phyloP scores from a whole-genome alignment of 2,888 invertebrate genomes.

The Euproctis similis region DNA sequence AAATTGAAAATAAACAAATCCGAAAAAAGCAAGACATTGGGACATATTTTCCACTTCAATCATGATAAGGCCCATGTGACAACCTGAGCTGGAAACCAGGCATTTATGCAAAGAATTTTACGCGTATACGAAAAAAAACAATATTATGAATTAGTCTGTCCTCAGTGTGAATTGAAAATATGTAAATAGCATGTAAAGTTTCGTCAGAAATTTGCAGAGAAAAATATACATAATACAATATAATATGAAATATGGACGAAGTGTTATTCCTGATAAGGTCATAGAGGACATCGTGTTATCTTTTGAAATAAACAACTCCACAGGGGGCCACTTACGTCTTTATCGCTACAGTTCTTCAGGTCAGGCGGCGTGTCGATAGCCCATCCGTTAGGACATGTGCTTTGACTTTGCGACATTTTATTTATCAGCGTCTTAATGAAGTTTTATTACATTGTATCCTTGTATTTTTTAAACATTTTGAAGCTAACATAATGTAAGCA shows the following conservation, averaged over 20 bases:
- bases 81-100: too few species aligned
- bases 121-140: too few species aligned
- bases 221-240: slow-evolving; percentile 19
- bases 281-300: slow-evolving; percentile 50
- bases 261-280: slow-evolving; percentile 33
- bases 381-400: slow-evolving; percentile 59
- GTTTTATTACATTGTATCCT: slow-evolving; percentile 23
- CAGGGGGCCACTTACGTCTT: slow-evolving; percentile 70
- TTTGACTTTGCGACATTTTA: slow-evolving; percentile 47
- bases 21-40: too few species aligned
- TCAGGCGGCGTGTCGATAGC: slow-evolving; percentile 65
- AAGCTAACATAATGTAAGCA: slow-evolving; percentile 13
- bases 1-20: too few species aligned
- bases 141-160: too few species aligned
- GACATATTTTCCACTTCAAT: too few species aligned
- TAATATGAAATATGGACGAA: too few species aligned
- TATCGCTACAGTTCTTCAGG: slow-evolving; percentile 54
- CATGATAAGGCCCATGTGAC: too few species aligned
- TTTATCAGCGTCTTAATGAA: slow-evolving; percentile 12
- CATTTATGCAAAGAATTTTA: too few species aligned
- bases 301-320: slow-evolving; percentile 57
- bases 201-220: slow-evolving; percentile 9
- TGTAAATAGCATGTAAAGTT: too few species aligned
- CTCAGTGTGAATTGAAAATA: too few species aligned
- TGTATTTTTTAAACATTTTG: slow-evolving; percentile 19